Conservation (phyloP, 1,140 invertebrate genomes). For the Magallana ariakensis region DNA sequence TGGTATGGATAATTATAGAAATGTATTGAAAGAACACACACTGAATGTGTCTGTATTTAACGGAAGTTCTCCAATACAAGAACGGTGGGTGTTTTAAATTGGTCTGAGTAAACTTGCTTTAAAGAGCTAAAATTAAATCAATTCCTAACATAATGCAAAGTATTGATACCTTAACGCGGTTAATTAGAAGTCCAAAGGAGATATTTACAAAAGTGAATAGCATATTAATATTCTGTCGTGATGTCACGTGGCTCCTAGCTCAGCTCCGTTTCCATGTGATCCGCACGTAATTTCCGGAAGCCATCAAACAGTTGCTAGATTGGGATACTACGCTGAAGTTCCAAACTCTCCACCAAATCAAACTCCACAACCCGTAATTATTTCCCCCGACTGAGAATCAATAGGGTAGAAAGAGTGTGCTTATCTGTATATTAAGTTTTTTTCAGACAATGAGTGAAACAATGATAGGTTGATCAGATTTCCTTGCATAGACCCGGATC, state of each 20-base stretch:
- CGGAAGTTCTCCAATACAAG: too few relatives aligned
- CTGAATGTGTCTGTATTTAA: too few relatives aligned
- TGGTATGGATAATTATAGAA: too few relatives aligned
- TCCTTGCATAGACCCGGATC: slow-evolving; percentile 19
- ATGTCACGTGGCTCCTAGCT: neutral
- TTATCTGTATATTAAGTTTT: neutral
- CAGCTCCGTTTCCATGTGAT: neutral
- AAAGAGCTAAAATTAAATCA: too few relatives aligned
- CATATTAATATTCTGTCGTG: too few relatives aligned
- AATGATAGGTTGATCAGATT: slow-evolving; percentile 32
- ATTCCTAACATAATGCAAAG: too few relatives aligned
- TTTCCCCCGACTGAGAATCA: slow-evolving; percentile 17
- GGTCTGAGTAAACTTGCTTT: too few relatives aligned
- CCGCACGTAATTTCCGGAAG: slow-evolving; percentile 21
- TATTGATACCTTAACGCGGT: too few relatives aligned
- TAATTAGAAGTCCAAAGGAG: too few relatives aligned
- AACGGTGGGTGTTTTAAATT: too few relatives aligned
- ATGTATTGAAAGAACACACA: too few relatives aligned
- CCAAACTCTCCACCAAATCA: neutral
- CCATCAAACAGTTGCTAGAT: neutral
- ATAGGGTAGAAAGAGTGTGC: slow-evolving; percentile 17
- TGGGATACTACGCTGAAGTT: neutral
- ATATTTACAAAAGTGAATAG: too few relatives aligned
- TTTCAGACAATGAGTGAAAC: neutral
- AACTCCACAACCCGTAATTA: neutral